Conservation (phyloP, 1,140 invertebrate genomes). For the Contarinia nasturtii region DNA sequence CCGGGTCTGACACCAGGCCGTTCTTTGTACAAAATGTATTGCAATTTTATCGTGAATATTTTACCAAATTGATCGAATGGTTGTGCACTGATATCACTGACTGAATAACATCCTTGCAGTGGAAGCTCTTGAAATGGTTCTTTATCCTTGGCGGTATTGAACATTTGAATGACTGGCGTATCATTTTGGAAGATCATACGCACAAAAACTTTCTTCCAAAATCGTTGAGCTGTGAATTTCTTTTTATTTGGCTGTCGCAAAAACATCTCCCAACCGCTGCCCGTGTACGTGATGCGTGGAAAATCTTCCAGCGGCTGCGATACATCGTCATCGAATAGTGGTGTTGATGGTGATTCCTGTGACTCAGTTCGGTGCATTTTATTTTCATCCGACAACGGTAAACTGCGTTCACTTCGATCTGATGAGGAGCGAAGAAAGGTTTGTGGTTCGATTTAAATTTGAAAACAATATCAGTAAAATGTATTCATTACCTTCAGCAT, state of each 20-base stretch:
- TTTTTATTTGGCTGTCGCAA: conserved; percentile 93
- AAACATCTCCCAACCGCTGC: conserved; percentile 93
- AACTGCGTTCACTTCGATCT: background rate
- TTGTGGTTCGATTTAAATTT: no score
- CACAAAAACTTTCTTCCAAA: conserved; percentile 96
- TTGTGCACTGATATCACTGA: conserved; percentile 82
- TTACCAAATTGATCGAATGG: conserved; percentile 98
- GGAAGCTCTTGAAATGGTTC: conserved; percentile 87
- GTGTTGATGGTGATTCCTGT: conserved; percentile 69
- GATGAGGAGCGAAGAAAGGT: no score
- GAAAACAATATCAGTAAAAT: background rate
- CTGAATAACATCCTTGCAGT: conserved; percentile 79
- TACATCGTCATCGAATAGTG: conserved; percentile 86
- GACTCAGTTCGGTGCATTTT: conserved; percentile 33
- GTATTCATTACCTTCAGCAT: conserved; percentile 4
- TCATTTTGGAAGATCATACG: conserved; percentile 60
- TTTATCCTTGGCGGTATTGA: conserved; percentile 66
- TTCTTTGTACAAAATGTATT: conserved; percentile 98
- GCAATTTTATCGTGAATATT: conserved; percentile 96
- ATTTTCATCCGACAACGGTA: background rate
- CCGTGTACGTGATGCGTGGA: conserved; percentile 55
- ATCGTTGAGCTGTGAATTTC: conserved; percentile 88
- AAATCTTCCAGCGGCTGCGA: conserved; percentile 86
- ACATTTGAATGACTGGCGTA: conserved; percentile 68
- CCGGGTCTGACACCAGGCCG: conserved; percentile 89